Evolutionary conservation across 2,888 invertebrate species (phyloP), one percentile per base, ranked within the genome.

Genomic region (Xestia rhomboidea): DNA sequence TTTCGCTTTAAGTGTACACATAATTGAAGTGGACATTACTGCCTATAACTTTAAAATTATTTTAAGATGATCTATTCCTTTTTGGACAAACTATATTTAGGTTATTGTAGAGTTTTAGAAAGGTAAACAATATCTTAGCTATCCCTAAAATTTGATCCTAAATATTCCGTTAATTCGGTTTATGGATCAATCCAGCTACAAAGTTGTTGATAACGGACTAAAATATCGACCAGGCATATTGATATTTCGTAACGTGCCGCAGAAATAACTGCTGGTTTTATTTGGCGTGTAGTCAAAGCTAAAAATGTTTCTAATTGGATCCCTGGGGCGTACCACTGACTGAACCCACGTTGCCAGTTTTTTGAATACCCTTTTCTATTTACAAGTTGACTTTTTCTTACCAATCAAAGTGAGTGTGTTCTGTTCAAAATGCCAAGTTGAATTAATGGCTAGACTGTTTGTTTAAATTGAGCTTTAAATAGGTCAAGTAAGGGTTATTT

Each of bases 201-300:
- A 64, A 57, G 81, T 81, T 71, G 21, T 71, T 76, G 34, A n/a
- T 62, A 68, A 34, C n/a, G 41, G 49, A 57, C 38, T 64, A 27
- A 46, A 46, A 57, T 30, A 38, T 44, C 38, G 38, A 6, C 13
- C 10, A 30, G 49, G 15, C 69, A 15, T 68, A 64, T 63, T 77
- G 34, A 51, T 78, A 77, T 69, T 46, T 68, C 18, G 4, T 11
- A 66, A 24, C n/a, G 27, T 46, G 6, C 54, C 49, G 30, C 24
- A 34, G 15, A 63, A 51, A 64, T 27, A 18, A 34, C 44, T 34
- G 11, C 27, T 24, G 13, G 44, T 27, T 64, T 21, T 44, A 51
- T n/a, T 18, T 13, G 15, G 24, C 7, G 10, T 6, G 6, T 34
- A 21, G 18, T 57, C 4, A 38, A 66, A 38, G 27, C 46, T 70